These are phyloP conservation scores for Paramuricea clavata DNA, from an alignment of 92 coral and sea anemone genomes.

Conservation along the genomic window DNA sequence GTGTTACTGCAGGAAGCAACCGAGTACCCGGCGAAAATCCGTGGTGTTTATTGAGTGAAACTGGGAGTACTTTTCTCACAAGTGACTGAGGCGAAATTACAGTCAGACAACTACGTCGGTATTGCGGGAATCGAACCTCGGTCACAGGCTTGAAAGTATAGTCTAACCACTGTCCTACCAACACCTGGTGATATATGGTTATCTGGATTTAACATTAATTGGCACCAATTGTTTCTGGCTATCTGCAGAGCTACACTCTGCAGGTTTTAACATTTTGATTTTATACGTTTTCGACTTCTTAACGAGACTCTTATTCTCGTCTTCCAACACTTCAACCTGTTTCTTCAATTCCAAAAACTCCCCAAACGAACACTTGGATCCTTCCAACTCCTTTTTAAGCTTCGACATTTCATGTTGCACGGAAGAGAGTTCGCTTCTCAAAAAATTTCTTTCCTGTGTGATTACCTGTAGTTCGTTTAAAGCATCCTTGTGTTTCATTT, in stretches of 20 bases:
- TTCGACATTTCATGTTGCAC: constrained; percentile 6
- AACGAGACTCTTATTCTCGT: constrained; percentile 10
- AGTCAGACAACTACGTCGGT: no score
- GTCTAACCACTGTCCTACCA: no score
- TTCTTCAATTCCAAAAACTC: constrained; percentile 32
- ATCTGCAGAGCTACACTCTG: background rate
- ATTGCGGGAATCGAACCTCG: no score
- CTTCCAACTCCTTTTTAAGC: constrained; percentile 28
- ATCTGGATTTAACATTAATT: constrained; percentile 2
- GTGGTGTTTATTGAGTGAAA: no score
- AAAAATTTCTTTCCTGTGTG: constrained; percentile 31
- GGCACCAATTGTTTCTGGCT: constrained; percentile 19
- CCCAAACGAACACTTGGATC: constrained; percentile 18
- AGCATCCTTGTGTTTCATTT: constrained; percentile 37
- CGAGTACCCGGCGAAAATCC: no score
- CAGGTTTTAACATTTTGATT: constrained; percentile 27
- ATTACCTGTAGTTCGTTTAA: constrained; percentile 10
- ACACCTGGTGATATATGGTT: background rate
- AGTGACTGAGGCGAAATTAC: background rate
- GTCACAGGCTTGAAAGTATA: no score
- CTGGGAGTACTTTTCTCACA: background rate
- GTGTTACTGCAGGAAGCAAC: background rate
- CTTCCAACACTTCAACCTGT: constrained; percentile 18
- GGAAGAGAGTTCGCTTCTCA: constrained; percentile 20
- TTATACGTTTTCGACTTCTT: constrained; percentile 32